Conservation (phyloP, 2,888 invertebrate genomes). For the Neuroscelio doddi region DNA sequence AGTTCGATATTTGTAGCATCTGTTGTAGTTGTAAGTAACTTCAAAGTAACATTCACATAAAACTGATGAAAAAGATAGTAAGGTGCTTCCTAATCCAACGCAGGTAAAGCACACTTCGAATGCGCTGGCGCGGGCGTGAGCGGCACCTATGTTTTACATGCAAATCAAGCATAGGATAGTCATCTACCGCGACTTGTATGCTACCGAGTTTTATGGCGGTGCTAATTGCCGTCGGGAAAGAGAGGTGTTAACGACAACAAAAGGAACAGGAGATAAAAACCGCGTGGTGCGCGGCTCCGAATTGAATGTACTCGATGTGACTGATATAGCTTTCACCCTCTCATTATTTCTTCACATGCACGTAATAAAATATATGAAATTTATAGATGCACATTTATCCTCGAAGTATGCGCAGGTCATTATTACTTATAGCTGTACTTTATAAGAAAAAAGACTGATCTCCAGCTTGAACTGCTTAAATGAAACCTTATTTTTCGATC, state of each 20-base stretch:
- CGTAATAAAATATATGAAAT: conserved; percentile 6
- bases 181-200: conserved; percentile 35
- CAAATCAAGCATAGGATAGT: conserved; percentile 53
- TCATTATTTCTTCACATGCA: background rate
- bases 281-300: conserved; percentile 5
- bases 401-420: too few species aligned
- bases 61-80: too few species aligned
- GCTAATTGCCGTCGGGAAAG: conserved; percentile 65
- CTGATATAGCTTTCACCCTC: background rate
- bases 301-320: conserved; percentile 26
- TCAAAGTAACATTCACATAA: too few species aligned
- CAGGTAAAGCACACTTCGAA: too few species aligned
- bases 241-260: conserved; percentile 64
- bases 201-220: conserved; percentile 57
- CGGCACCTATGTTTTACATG: conserved; percentile 56
- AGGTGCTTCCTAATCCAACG: conserved; percentile 28
- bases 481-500: too few species aligned
- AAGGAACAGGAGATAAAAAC: conserved; percentile 39
- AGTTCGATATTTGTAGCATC: too few species aligned
- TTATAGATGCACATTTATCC: conserved; percentile 5
- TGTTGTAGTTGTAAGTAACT: too few species aligned
- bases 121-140: conserved; percentile 22
- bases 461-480: too few species aligned
- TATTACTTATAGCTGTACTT: too few species aligned
- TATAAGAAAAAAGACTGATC: too few species aligned